Evolutionary conservation across 2,113 vertebrate species (phyloP), one percentile per base, ranked within the genome.

Genomic region (Columbina picui): DNA sequence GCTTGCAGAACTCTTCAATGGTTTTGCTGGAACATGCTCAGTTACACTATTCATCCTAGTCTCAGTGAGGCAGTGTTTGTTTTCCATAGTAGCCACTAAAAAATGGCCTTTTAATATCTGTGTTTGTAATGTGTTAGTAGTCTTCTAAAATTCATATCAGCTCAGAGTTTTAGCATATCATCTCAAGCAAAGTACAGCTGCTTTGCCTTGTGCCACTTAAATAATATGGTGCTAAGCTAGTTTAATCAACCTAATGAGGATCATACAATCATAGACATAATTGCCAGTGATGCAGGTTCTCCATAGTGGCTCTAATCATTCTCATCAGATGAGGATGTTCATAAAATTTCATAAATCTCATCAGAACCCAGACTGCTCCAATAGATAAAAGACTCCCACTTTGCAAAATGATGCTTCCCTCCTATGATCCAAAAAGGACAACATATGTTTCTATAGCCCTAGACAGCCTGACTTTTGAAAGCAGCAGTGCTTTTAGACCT

Each of bases 211-310:
- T 90, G 59, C 78, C 63, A n/a, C 71, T 90, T 85, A 79, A 93
- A 80, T 90, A 88, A 69, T 34, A 45, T 6, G 12, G 15, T 79
- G 59, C 71, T 80, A 81, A 88, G 36, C 50, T 67, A 53, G 60
- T 90, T 77, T 93, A 94, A 95, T 92, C 75, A 94, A 64, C 34
- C 73, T 93, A 87, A 80, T 86, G 88, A 96, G 56, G 30, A 75
- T 82, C 74, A 52, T 36, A 36, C 38, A 43, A 39, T 91, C 74
- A 23, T 76, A 82, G 69, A 25, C 38, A 49, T 92, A 93, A 92
- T 90, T 80, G 53, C 19, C 47, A 53, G n/a, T 39, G 45, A 50
- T 90, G 71, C 81, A 56, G 55, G 52, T 92, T 93, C 67, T 95
- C 68, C 52, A 2, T 9, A 77, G 55, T 36, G n/a, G 41, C 34